Evolutionary conservation across 2,888 invertebrate species (phyloP).

Genomic region (Acrobeloides nanus): DNA sequence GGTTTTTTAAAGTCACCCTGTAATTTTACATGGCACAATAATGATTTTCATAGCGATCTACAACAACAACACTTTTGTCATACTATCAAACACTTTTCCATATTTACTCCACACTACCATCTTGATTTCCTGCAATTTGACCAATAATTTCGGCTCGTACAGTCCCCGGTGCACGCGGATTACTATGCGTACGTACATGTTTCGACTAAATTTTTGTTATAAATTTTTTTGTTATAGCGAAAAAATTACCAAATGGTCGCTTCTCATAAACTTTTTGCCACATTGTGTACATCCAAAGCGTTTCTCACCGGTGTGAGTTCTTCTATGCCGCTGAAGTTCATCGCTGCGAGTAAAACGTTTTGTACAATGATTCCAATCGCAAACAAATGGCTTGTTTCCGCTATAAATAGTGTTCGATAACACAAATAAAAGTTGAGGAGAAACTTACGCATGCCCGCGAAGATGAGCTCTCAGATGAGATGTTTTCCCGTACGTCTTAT

Average conservation of each 20-base stretch:
- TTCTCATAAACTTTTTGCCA: slow-evolving; percentile 51
- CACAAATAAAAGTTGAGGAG: not conserved
- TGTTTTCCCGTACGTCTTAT: slow-evolving; percentile 48
- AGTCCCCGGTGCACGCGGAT: slow-evolving; percentile 7
- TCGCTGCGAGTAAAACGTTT: slow-evolving; percentile 50
- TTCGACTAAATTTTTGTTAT: too few relatives aligned
- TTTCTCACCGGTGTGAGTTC: slow-evolving; percentile 53
- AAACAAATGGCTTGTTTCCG: slow-evolving; percentile 51
- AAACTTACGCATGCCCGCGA: slow-evolving; percentile 22
- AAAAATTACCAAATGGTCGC: slow-evolving; percentile 49
- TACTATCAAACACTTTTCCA: too few relatives aligned
- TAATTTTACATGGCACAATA: too few relatives aligned
- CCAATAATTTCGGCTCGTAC: slow-evolving; percentile 11
- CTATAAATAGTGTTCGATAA: slow-evolving; percentile 31
- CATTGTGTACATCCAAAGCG: slow-evolving; percentile 41
- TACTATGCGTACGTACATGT: slow-evolving; percentile 44
- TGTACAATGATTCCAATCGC: slow-evolving; percentile 48
- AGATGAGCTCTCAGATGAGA: slow-evolving; percentile 39
- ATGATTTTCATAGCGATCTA: too few relatives aligned
- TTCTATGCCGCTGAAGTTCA: slow-evolving; percentile 48
- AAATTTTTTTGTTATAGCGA: too few relatives aligned
- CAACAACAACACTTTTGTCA: too few relatives aligned
- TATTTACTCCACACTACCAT: too few relatives aligned
- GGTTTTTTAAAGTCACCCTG: too few relatives aligned
- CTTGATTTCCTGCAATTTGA: slow-evolving; percentile 4